phyloP scores from a whole-genome alignment of 2,113 vertebrate species.

The Sebastes schlegelii region DNA sequence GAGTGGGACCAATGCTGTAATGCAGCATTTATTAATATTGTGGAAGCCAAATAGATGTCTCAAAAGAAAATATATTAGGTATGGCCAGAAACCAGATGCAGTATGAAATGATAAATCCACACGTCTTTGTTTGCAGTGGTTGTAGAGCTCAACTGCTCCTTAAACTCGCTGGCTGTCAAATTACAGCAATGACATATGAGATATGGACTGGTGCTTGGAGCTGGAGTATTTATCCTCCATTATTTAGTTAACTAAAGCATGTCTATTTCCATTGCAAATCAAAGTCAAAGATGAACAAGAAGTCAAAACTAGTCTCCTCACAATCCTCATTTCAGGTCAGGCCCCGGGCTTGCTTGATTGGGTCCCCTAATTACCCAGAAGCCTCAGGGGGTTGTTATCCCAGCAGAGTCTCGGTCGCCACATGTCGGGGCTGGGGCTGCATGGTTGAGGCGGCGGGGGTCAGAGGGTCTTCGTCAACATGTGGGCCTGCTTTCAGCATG shows the following conservation, averaged over 20 bases:
- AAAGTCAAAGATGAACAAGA: neutral
- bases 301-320: constrained; percentile 22
- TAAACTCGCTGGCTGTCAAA: constrained; percentile 3
- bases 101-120: constrained; percentile 28
- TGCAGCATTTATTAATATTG: neutral
- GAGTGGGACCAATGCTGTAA: neutral
- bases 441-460: constrained; percentile 37
- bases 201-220: neutral
- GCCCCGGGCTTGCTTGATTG: constrained; percentile 45
- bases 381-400: constrained; percentile 55
- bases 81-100: constrained; percentile 6
- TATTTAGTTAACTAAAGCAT: neutral
- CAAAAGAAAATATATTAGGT: constrained; percentile 8
- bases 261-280: constrained; percentile 5
- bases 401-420: constrained; percentile 36
- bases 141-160: neutral
- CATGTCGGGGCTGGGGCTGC: constrained; percentile 24
- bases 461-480: constrained; percentile 64
- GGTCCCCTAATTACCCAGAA: constrained; percentile 62
- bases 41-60: constrained; percentile 20
- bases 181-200: neutral
- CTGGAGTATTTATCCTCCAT: constrained; percentile 9
- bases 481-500: constrained; percentile 76
- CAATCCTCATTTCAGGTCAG: constrained; percentile 19
- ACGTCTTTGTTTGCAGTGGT: constrained; percentile 21